A percentile compares a stretch with the other conserved stretches of the same genome.
Evolutionary conservation across 2,888 invertebrate species (phyloP).

Genomic region (Drosophila acutilabella): DNA sequence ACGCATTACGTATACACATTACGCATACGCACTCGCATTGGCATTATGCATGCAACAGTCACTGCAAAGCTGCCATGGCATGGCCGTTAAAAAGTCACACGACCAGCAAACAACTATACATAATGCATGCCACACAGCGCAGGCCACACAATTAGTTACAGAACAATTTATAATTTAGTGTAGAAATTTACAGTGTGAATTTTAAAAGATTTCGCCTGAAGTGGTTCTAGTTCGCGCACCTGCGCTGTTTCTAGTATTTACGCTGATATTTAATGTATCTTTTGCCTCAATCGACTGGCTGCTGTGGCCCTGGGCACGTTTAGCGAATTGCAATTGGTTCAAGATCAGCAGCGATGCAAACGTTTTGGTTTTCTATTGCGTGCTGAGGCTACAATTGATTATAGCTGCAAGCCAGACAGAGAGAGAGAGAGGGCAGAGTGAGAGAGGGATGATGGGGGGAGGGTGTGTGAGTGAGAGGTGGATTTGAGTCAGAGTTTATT

Average conservation of each 20-base stretch:
- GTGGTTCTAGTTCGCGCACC: not conserved
- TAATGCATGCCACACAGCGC: not conserved
- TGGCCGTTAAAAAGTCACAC: conserved; percentile 41
- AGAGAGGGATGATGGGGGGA: not conserved
- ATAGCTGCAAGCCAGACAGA: conserved; percentile 1
- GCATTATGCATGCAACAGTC: conserved; percentile 32
- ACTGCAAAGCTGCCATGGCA: conserved; percentile 63
- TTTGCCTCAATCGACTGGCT: conserved; percentile 46
- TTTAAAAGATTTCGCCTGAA: not conserved
- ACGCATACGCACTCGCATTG: conserved; percentile 44
- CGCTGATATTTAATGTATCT: conserved; percentile 7
- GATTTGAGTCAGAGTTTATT: conserved; percentile 63
- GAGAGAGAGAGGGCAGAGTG: not conserved
- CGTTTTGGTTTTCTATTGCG: conserved; percentile 42
- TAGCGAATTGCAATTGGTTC: conserved; percentile 78
- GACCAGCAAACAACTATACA: conserved; percentile 12
- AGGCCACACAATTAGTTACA: not conserved
- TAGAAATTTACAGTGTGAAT: not conserved
- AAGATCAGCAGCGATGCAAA: conserved; percentile 74
- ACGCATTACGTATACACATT: conserved; percentile 46
- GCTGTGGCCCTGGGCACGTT: conserved; percentile 57
- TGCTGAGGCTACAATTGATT: conserved; percentile 16
- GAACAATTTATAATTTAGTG: not conserved
- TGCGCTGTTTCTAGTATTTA: not conserved
- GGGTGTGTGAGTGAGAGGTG: not conserved